These are phyloP conservation scores for Geodia barretti DNA, from an alignment of 37 sponge, comb jelly and placozoan genomes.

Conservation along the genomic window DNA sequence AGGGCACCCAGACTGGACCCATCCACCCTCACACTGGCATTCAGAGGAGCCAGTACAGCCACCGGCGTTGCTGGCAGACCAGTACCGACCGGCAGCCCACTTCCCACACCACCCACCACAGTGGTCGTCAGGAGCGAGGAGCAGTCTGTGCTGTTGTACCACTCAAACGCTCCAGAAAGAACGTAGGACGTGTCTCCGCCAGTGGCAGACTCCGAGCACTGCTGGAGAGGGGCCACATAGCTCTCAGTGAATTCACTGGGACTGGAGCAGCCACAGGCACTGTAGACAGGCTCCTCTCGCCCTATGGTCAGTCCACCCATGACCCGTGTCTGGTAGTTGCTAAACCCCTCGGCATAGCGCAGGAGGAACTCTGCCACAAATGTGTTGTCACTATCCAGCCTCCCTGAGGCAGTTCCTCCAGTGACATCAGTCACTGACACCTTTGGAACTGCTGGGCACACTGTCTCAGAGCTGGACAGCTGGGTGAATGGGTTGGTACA, in stretches of 20 bases:
- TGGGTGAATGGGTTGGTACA: neutral
- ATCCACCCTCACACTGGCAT: neutral
- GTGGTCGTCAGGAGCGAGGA: neutral
- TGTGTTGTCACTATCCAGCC: conserved; percentile 23
- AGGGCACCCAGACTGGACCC: neutral
- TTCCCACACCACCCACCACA: neutral
- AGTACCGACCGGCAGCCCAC: too few species aligned
- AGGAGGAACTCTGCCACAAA: conserved; percentile 70
- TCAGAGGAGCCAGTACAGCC: too few species aligned
- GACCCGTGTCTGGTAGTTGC: conserved; percentile 20
- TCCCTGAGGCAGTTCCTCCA: conserved; percentile 2
- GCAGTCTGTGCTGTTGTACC: neutral
- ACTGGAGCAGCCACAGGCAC: conserved; percentile 33
- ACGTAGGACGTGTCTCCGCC: neutral
- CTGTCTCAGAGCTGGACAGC: neutral
- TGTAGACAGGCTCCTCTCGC: conserved; percentile 13
- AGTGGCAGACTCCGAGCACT: neutral
- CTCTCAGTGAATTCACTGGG: neutral
- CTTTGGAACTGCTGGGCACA: conserved; percentile 67
- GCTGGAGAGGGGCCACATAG: neutral
- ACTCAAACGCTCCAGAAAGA: neutral
- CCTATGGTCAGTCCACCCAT: conserved; percentile 40
- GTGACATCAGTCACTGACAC: neutral
- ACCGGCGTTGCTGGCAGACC: neutral
- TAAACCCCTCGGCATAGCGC: neutral